Conservation (phyloP, 2,888 invertebrate species). For the Zygogramma bicolorata region DNA sequence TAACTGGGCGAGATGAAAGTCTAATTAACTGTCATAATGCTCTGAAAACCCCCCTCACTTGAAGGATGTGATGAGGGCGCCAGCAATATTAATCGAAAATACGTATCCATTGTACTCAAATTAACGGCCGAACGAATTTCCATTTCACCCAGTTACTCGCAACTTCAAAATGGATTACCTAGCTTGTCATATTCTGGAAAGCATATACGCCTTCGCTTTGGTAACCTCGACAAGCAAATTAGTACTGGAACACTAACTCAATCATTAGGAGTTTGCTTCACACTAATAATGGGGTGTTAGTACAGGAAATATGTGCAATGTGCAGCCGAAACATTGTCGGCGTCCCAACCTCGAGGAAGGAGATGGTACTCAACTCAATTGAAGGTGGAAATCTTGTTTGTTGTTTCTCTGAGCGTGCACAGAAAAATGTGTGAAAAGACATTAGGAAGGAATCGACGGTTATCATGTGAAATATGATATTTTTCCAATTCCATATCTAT, state of each 20-base stretch:
- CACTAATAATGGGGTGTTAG: constrained; percentile 3
- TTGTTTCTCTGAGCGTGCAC: too few relatives aligned
- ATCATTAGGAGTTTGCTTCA: neutral
- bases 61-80: too few relatives aligned
- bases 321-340: neutral
- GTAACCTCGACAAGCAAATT: constrained; percentile 5
- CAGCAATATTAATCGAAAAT: neutral
- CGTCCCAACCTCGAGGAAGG: neutral
- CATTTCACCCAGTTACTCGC: neutral
- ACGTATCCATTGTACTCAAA: neutral
- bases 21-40: too few relatives aligned
- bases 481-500: too few relatives aligned
- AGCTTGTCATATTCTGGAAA: neutral
- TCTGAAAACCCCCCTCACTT: too few relatives aligned
- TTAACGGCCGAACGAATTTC: neutral
- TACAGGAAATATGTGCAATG: neutral
- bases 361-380: too few relatives aligned
- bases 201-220: neutral
- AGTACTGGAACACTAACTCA: neutral
- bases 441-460: too few relatives aligned
- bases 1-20: too few relatives aligned
- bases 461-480: too few relatives aligned
- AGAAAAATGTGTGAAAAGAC: too few relatives aligned
- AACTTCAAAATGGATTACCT: constrained; percentile 1
- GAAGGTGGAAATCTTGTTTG: too few relatives aligned